Evolutionary conservation across 2,888 invertebrate genomes (phyloP).

Genomic region (Lepetodrilus schrolli): DNA sequence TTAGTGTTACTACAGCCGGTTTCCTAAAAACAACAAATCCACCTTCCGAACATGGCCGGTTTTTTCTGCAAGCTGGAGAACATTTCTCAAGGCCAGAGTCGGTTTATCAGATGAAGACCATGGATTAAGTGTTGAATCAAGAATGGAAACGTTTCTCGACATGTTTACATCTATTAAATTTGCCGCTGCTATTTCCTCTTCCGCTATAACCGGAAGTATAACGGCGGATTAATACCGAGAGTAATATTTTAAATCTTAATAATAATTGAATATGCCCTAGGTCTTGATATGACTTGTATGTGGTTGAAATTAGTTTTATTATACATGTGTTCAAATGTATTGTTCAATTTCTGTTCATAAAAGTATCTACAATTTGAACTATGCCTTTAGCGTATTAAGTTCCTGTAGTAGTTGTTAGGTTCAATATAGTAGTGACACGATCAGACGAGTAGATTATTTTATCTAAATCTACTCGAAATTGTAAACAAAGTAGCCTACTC

Average conservation of each 20-base stretch:
- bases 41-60: conserved; percentile 55
- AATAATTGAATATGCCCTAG: not conserved
- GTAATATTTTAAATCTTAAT: too few species aligned
- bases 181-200: conserved; percentile 2
- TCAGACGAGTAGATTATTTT: too few species aligned
- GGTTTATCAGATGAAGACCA: conserved; percentile 50
- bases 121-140: conserved; percentile 45
- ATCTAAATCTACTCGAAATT: too few species aligned
- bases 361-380: not conserved
- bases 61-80: conserved; percentile 48
- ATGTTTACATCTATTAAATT: not conserved
- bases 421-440: not conserved
- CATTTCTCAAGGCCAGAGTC: conserved; percentile 44
- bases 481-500: too few species aligned
- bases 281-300: not conserved
- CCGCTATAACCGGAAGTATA: not conserved
- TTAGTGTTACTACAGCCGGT: too few species aligned
- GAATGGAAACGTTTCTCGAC: not conserved
- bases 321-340: not conserved
- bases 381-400: not conserved
- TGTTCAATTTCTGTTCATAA: not conserved
- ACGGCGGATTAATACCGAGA: not conserved
- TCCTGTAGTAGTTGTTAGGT: not conserved
- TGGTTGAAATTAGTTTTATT: not conserved
- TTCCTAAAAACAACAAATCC: too few species aligned